phyloP scores from a whole-genome alignment of 2,888 invertebrate genomes.

The Cheilosia vernalis region DNA sequence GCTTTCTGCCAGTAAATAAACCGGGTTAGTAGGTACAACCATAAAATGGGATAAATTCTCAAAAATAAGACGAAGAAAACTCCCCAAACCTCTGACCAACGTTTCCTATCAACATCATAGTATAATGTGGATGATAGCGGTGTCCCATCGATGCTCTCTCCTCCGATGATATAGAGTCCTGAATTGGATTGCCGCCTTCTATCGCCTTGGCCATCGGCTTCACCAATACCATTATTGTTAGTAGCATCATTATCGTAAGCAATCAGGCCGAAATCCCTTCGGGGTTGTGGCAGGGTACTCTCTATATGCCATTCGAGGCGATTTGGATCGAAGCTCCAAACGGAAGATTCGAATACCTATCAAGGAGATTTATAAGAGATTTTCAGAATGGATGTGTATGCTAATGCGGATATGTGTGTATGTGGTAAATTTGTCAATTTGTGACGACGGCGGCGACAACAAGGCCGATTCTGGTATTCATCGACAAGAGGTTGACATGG shows the following conservation, averaged over 20 bases:
- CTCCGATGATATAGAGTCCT: conserved; percentile 89
- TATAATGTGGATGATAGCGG: conserved; percentile 77
- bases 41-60: conserved; percentile 32
- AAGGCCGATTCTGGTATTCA: no score
- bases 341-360: conserved; percentile 84
- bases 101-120: conserved; percentile 76
- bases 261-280: conserved; percentile 89
- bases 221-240: conserved; percentile 21
- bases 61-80: background rate
- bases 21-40: conserved; percentile 40
- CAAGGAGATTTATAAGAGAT: conserved; percentile 11
- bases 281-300: conserved; percentile 85
- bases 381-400: background rate
- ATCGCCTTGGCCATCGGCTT: conserved; percentile 27
- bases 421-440: background rate
- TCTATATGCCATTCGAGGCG: conserved; percentile 87
- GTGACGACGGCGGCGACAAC: no score
- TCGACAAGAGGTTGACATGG: no score
- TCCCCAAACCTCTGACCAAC: conserved; percentile 77
- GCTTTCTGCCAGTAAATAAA: conserved; percentile 75
- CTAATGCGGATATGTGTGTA: background rate
- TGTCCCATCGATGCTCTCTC: conserved; percentile 86
- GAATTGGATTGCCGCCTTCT: conserved; percentile 24
- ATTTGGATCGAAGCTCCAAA: conserved; percentile 89
- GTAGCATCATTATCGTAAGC: conserved; percentile 84